Conservation (phyloP, 2,797 vertebrate genomes). For the Diglossa cyanea region DNA sequence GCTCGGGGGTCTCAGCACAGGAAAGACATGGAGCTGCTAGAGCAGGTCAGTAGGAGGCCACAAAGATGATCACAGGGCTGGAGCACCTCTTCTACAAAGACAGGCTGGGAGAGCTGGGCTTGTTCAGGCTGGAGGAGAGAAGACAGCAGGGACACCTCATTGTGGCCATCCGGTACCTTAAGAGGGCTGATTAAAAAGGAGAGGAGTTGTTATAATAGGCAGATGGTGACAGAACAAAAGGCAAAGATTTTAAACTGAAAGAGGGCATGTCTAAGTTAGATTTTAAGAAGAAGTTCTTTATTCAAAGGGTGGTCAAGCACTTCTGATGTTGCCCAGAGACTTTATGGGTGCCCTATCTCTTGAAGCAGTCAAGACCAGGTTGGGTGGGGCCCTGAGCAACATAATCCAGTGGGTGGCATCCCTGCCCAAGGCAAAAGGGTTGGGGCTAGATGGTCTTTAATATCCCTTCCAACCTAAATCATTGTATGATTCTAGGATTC, state of each 20-base stretch:
- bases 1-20: not conserved
- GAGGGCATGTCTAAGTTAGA: not conserved
- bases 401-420: not conserved
- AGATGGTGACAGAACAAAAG: not conserved
- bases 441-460: not conserved
- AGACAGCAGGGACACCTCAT: not conserved
- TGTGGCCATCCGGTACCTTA: not conserved
- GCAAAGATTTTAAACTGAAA: not conserved
- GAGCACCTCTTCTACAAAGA: not conserved
- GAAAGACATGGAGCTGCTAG: too few relatives aligned
- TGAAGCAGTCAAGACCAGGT: not conserved
- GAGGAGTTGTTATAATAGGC: not conserved
- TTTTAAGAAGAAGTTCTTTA: not conserved
- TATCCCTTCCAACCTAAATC: not conserved
- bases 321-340: not conserved
- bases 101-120: not conserved
- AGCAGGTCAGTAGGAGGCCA: not conserved
- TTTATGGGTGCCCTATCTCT: not conserved
- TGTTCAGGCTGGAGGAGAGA: not conserved
- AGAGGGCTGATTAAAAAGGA: not conserved
- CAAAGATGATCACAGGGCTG: not conserved
- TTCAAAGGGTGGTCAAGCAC: not conserved
- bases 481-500: not conserved
- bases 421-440: not conserved
- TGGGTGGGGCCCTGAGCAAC: not conserved